Evolutionary conservation across 2,797 vertebrate genomes (phyloP).

Genomic region (Prunella strophiata): DNA sequence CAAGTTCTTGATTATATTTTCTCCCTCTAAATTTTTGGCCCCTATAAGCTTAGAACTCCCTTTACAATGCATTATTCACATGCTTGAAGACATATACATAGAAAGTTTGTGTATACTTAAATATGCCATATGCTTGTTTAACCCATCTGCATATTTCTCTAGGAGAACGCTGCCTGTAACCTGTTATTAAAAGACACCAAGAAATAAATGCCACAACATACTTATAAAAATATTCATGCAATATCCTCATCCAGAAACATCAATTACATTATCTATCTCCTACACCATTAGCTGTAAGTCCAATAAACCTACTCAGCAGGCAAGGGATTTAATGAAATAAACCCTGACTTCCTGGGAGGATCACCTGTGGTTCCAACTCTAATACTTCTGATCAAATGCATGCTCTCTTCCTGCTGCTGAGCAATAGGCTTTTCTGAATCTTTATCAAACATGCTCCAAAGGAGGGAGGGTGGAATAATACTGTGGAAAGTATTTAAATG

Average conservation of each 20-base stretch:
- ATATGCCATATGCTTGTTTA: neutral
- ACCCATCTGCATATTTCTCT: neutral
- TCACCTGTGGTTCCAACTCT: constrained; percentile 52
- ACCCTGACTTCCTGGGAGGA: constrained; percentile 43
- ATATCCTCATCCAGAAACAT: constrained; percentile 33
- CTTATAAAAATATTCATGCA: constrained; percentile 22
- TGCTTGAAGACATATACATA: neutral
- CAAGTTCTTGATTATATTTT: neutral
- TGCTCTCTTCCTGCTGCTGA: constrained; percentile 43
- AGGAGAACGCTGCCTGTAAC: neutral
- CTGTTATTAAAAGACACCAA: constrained; percentile 13
- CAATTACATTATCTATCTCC: constrained; percentile 46
- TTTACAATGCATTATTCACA: neutral
- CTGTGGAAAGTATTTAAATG: neutral
- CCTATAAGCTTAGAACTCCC: neutral
- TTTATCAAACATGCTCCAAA: constrained; percentile 38
- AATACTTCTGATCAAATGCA: constrained; percentile 60
- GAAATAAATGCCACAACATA: constrained; percentile 23
- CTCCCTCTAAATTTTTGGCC: neutral
- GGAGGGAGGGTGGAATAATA: neutral
- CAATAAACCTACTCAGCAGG: constrained; percentile 67
- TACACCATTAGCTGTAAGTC: constrained; percentile 37
- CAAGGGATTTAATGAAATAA: constrained; percentile 64
- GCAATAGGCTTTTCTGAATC: constrained; percentile 24
- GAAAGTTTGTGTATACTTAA: neutral